A percentile compares a stretch with the other conserved stretches of the same genome.
Conservation (phyloP, 2,113 vertebrate species). For the Trematocara stigmaticum region DNA sequence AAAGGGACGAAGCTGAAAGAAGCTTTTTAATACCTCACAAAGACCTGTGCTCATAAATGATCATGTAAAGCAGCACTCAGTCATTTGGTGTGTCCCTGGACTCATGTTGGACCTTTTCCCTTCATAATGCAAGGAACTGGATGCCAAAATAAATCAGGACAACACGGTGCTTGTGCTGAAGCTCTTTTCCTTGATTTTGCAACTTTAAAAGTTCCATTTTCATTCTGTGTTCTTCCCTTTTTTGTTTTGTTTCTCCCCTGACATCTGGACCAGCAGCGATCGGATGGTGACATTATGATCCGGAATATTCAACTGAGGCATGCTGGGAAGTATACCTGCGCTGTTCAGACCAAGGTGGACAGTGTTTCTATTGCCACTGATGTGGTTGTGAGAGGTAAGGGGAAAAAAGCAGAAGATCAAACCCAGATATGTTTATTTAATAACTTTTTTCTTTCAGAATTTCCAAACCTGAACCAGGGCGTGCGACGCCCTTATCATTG, state of each 20-base stretch:
- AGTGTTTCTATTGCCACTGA: conserved; percentile 87
- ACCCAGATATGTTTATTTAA: background rate
- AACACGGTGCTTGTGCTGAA: background rate
- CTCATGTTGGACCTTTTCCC: background rate
- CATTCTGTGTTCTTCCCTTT: background rate
- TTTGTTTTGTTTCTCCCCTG: background rate
- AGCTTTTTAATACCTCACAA: conserved; percentile 34
- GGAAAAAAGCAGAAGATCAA: background rate
- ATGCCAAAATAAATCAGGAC: background rate
- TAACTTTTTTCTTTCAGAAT: background rate
- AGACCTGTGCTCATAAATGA: background rate
- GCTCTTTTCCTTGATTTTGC: background rate
- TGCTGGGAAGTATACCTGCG: conserved; percentile 91
- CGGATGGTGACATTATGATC: conserved; percentile 95
- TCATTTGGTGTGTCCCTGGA: background rate
- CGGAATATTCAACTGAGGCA: conserved; percentile 94
- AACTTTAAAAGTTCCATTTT: background rate
- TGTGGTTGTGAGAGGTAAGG: conserved; percentile 88
- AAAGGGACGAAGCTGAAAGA: conserved; percentile 27
- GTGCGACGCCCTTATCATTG: background rate
- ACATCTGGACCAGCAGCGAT: conserved; percentile 73
- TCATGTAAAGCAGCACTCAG: background rate
- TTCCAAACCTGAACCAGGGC: background rate
- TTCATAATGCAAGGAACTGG: conserved; percentile 3
- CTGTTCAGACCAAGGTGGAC: conserved; percentile 90